Percentiles rank a stretch among this genome's conserved stretches.
Conservation (phyloP, 2,888 invertebrate genomes). For the Labia minor region DNA sequence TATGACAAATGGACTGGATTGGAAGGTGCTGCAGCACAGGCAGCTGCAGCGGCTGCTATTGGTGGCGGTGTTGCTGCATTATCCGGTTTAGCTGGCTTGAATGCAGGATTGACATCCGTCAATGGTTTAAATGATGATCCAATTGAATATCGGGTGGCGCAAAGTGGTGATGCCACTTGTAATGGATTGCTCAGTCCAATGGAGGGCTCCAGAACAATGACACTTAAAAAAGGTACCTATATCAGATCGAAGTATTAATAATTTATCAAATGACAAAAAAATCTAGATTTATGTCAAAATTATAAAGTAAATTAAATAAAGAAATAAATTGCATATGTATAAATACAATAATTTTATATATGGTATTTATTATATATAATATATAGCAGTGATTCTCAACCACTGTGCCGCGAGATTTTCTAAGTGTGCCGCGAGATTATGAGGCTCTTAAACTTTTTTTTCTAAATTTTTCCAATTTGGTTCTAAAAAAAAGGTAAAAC, state of each 20-base stretch:
- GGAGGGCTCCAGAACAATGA: constrained; percentile 77
- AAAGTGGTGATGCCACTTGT: constrained; percentile 87
- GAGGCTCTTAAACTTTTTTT: too few relatives aligned
- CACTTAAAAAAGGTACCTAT: constrained; percentile 67
- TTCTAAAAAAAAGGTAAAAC: too few relatives aligned
- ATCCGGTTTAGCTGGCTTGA: constrained; percentile 30
- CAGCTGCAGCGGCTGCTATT: constrained; percentile 34
- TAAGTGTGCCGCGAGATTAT: too few relatives aligned
- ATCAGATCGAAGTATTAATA: constrained; percentile 22
- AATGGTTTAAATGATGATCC: constrained; percentile 37
- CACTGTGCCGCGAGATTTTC: too few relatives aligned
- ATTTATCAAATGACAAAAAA: not conserved
- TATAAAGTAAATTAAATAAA: too few relatives aligned
- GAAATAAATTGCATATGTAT: too few relatives aligned
- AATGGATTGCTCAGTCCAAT: constrained; percentile 84
- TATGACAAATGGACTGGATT: constrained; percentile 54
- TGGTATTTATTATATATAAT: too few relatives aligned
- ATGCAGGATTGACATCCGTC: constrained; percentile 30
- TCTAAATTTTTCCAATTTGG: too few relatives aligned
- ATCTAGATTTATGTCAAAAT: not conserved
- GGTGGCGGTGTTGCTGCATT: constrained; percentile 33
- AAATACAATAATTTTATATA: too few relatives aligned
- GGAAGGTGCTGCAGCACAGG: constrained; percentile 25
- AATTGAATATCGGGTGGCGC: constrained; percentile 72
- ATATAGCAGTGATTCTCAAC: too few relatives aligned